A percentile compares a stretch with the other conserved stretches of the same genome.
phyloP scores from a whole-genome alignment of 2,797 vertebrate genomes.

The Nasua narica region DNA sequence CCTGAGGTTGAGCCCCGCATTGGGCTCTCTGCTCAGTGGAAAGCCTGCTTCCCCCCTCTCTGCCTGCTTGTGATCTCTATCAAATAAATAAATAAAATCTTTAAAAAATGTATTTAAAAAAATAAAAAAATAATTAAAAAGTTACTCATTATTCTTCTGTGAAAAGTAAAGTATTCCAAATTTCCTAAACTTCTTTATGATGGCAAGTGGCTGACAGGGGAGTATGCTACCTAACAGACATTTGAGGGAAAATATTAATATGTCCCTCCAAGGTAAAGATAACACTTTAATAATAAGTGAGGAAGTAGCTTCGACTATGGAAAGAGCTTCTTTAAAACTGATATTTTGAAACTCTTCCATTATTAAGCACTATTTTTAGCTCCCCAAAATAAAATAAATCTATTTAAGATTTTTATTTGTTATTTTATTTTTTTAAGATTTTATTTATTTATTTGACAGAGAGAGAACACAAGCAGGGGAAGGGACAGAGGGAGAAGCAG shows the following conservation, averaged over 20 bases:
- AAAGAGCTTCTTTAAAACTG: background rate
- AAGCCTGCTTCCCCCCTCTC: too few species aligned
- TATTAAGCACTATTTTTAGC: background rate
- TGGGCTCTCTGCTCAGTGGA: too few species aligned
- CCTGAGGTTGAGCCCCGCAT: too few species aligned
- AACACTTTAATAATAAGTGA: background rate
- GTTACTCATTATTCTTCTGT: background rate
- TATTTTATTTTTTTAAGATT: background rate
- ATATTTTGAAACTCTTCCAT: background rate
- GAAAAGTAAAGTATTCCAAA: background rate
- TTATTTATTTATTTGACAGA: background rate
- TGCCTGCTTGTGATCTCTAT: too few species aligned
- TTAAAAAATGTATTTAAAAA: too few species aligned
- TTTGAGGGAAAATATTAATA: background rate
- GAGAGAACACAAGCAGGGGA: background rate
- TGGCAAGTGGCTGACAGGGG: background rate
- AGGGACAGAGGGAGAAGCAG: background rate
- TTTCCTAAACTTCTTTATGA: background rate
- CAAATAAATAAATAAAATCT: too few species aligned
- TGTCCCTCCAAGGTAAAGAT: background rate
- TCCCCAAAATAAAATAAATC: background rate
- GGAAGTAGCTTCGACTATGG: background rate
- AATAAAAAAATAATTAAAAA: too few species aligned
- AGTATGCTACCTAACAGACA: background rate
- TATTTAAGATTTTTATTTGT: background rate